Evolutionary conservation across 2,797 vertebrate species (phyloP).

Genomic region (Smutsia gigantea): DNA sequence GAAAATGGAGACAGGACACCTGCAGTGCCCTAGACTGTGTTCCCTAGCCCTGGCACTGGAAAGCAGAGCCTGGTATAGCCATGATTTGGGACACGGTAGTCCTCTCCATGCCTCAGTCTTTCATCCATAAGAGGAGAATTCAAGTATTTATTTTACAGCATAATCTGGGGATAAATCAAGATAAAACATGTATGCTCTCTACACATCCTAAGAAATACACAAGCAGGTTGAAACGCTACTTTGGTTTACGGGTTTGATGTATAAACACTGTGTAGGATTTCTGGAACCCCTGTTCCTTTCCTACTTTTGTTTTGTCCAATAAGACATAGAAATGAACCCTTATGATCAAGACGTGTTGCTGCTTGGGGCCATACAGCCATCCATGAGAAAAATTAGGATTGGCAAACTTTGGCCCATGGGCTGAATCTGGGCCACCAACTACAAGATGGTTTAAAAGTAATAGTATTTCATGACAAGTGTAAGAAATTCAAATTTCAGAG

Average conservation of each 20-base stretch:
- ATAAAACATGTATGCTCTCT: neutral
- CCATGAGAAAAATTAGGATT: neutral
- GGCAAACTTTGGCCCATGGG: neutral
- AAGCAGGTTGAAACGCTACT: no score
- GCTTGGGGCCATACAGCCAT: neutral
- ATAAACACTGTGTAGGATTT: neutral
- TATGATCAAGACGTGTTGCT: no score
- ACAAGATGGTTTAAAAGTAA: neutral
- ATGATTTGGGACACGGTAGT: neutral
- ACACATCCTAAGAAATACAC: neutral
- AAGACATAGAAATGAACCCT: neutral
- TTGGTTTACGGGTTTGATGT: neutral
- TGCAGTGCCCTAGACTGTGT: fast-evolving
- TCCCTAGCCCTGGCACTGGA: neutral
- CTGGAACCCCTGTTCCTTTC: neutral
- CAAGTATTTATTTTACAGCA: neutral
- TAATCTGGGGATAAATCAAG: neutral
- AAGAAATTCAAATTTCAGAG: neutral
- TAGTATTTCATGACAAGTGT: neutral
- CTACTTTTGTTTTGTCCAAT: neutral
- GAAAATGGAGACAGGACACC: no score
- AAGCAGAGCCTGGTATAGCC: neutral
- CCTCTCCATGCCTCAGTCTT: neutral
- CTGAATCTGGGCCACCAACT: neutral
- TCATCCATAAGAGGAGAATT: neutral